phyloP scores from a whole-genome alignment of 2,888 invertebrate genomes.

The Oscheius onirici region DNA sequence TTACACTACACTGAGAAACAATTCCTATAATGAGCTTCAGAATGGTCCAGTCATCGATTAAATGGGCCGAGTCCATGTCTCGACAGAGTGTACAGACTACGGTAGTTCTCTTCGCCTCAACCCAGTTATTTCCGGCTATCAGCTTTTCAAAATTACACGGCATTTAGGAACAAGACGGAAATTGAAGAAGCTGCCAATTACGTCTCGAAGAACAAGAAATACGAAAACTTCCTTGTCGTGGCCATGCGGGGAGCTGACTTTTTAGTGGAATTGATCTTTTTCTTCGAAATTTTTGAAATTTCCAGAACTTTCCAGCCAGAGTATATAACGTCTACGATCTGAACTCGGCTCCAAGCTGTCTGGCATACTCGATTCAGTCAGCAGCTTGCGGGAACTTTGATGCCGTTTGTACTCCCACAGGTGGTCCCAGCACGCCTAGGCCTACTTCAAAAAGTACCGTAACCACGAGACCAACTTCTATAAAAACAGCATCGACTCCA shows the following conservation, averaged over 20 bases:
- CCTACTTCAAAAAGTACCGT: not conserved
- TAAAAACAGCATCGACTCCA: not conserved
- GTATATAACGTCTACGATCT: not conserved
- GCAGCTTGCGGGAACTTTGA: not conserved
- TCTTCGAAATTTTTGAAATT: not conserved
- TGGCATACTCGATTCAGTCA: not conserved
- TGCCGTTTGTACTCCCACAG: not conserved
- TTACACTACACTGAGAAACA: too few relatives aligned
- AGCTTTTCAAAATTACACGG: not conserved
- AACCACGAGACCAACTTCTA: not conserved
- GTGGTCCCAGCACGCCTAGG: not conserved
- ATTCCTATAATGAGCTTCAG: too few relatives aligned
- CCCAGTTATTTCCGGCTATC: not conserved
- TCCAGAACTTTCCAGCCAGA: conserved; percentile 6
- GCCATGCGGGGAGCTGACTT: conserved; percentile 18
- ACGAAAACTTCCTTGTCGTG: not conserved
- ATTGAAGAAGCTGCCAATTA: conserved; percentile 2
- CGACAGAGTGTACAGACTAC: not conserved
- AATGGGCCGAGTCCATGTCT: not conserved
- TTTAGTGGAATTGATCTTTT: not conserved
- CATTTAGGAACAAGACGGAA: conserved; percentile 5
- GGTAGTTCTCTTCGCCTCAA: conserved; percentile 11
- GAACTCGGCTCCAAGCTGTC: not conserved
- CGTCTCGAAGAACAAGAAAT: not conserved
- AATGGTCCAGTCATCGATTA: not conserved